Percentiles rank a stretch among this genome's conserved stretches.
These are phyloP conservation scores for Aromia moschata DNA, from an alignment of 2,888 invertebrate genomes.

Conservation along the genomic window DNA sequence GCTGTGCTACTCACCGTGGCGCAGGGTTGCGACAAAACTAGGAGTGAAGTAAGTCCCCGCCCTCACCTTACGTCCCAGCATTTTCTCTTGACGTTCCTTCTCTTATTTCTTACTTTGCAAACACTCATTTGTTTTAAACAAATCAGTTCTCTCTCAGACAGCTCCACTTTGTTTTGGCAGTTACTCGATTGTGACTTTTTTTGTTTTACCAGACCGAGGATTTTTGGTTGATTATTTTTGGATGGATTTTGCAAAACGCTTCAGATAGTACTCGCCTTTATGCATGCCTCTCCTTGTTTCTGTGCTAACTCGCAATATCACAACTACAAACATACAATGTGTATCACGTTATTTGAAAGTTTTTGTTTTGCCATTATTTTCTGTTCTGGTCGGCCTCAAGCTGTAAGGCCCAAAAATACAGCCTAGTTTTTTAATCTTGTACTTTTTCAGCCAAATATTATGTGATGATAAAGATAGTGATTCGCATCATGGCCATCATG, in stretches of 20 bases:
- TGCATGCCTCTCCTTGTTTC: slow-evolving; percentile 43
- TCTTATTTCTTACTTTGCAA: slow-evolving; percentile 35
- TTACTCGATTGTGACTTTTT: no score
- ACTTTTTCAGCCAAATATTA: slow-evolving; percentile 71
- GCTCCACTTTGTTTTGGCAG: slow-evolving; percentile 32
- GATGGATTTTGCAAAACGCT: slow-evolving; percentile 39
- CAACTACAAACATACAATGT: slow-evolving; percentile 41
- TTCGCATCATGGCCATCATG: slow-evolving; percentile 65
- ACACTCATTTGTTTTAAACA: slow-evolving; percentile 24
- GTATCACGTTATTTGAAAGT: slow-evolving; percentile 32
- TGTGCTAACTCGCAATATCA: slow-evolving; percentile 42
- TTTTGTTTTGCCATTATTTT: slow-evolving; percentile 32
- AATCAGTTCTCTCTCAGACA: slow-evolving; percentile 25
- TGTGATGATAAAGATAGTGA: slow-evolving; percentile 72
- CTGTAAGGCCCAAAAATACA: slow-evolving; percentile 25
- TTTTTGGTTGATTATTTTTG: slow-evolving; percentile 30
- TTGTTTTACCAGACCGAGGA: slow-evolving; percentile 16
- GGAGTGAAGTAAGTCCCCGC: slow-evolving; percentile 90
- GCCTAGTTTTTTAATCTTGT: slow-evolving; percentile 25
- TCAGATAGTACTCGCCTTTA: slow-evolving; percentile 37
- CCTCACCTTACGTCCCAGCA: slow-evolving; percentile 52
- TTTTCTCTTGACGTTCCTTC: slow-evolving; percentile 36
- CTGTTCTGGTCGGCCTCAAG: slow-evolving; percentile 38
- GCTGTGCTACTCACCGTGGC: slow-evolving; percentile 92
- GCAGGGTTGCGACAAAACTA: slow-evolving; percentile 91